Base-by-base conservation (phyloP, 2,113 vertebrate species). In the Coracopsis vasa region DNA sequence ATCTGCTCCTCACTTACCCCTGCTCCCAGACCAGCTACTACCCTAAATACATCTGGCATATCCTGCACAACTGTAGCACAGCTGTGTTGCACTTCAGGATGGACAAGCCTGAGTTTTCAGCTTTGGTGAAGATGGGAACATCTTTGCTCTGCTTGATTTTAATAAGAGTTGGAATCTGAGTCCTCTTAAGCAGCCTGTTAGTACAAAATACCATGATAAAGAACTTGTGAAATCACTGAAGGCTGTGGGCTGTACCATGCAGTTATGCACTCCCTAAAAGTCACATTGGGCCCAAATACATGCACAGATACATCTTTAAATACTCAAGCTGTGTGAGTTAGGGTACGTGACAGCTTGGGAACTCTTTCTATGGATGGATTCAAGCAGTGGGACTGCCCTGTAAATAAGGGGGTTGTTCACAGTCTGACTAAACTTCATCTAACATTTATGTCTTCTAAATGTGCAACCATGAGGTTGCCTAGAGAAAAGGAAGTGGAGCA, bases 71-170 rank as follows among this genome's bases (percentile, higher is more conserved):
- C 37, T 9, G 51, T 0, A 28, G 70, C 65, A n/a, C 37, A n/a
- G 15, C 53, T 1, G 0, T 6, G 62, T 1, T 25, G 27, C 9
- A 0, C 69, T 35, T 70, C 44, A 16, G 79, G 64, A 72, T 20
- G 4, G 16, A 3, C 16, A 56, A 65, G 41, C 20, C 37, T 6
- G 12, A 77, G 45, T 35, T 45, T 20, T 23, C 82, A 33, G 94
- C 62, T 37, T 5, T 37, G 47, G 66, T 10, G 41, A 41, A 67
- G 39, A 31, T 29, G 24, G 15, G 58, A 72, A 42, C 18, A 5
- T 4, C 70, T 88, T 54, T 79, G 56, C n/a, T 60, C 31, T 23
- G 66, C 48, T 65, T 56, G 16, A 80, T 77, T 83, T 61, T 47
- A 24, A 45, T 2, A 10, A 48, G 4, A 93, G 24, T 13, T 71